Evolutionary conservation across 2,797 vertebrate species (phyloP), one percentile per base, ranked within the genome.

Genomic region (Cossypha dichroa): DNA sequence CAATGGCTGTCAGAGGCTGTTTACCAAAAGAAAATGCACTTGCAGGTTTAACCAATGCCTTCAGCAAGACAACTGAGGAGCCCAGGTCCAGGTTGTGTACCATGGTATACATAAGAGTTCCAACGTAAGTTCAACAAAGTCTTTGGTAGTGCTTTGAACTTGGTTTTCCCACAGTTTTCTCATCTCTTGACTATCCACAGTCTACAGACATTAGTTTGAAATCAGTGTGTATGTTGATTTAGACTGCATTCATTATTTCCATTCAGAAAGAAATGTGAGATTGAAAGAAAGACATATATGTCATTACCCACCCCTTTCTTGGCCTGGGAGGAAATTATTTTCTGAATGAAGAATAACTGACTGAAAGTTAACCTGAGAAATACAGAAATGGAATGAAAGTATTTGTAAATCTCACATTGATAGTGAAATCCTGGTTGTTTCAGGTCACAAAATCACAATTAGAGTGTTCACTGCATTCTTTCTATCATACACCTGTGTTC

Each of bases 401-500:
- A 26, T 67, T 76, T 68, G 28, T 33, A 76, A 46, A 48, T 31
- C 12, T 64, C 33, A 78, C 16, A 34, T 2, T 55, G 40, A 55
- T 11, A 51, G 15, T 17, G 20, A 63, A 90, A 80, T 6, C 19
- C 63, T 55, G 9, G 9, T 43, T 62, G 12, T 45, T 87, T 76
- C 43, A 67, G 7, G 34, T 55, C 17, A 63, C 12, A 63, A 72
- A 67, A 63, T 16, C 16, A 58, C 12, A 48, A 26, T 33, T n/a
- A 43, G 5, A 17, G 3, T 12, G 6, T 58, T 87, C 25, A 34
- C 17, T 62, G 6, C 31, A 52, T 58, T 78, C 18, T 38, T 76
- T 67, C 41, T 14, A 67, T 49, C 75, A 45, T 36, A 63, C 1
- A 15, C 1, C 2, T 51, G 7, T 0, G 0, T 48, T 66, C 17